Percentiles rank a stretch among this genome's conserved stretches.
Conservation (phyloP, 2,113 vertebrate genomes). For the Eulacestoma nigropectus region DNA sequence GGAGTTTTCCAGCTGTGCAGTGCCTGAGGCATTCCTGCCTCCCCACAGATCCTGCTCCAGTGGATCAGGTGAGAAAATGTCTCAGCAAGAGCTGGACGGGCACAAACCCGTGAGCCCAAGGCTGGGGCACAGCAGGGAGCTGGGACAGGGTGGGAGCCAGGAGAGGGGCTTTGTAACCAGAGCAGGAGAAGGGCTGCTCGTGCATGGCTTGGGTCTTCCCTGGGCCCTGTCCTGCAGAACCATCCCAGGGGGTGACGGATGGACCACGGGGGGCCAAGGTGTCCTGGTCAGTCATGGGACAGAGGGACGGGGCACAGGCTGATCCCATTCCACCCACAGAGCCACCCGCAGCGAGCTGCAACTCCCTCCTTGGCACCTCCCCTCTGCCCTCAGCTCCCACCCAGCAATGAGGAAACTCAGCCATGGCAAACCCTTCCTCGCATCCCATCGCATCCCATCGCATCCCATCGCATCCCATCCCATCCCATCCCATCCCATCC, state of each 20-base stretch:
- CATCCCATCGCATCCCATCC: background rate
- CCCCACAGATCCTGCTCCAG: background rate
- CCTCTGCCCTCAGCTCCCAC: background rate
- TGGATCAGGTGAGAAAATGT: background rate
- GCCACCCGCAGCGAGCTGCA: background rate
- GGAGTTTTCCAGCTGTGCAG: background rate
- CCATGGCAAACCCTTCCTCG: rapidly evolving
- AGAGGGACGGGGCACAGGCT: rapidly evolving
- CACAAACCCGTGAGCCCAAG: background rate
- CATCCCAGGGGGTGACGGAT: background rate
- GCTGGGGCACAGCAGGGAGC: background rate
- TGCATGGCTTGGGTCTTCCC: background rate
- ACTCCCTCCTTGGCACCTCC: background rate
- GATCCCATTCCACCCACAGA: background rate
- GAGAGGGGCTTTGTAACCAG: background rate
- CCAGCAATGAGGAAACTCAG: background rate
- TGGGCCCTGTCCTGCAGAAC: background rate
- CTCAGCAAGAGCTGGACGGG: background rate
- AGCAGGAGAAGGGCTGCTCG: background rate
- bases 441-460: background rate
- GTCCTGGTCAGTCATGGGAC: background rate
- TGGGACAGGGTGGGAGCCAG: background rate
- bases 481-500: background rate
- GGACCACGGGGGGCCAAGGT: no score
- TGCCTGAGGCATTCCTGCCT: background rate